Base-by-base conservation (phyloP, 2,797 vertebrate species). In the Pseudochirops cupreus region DNA sequence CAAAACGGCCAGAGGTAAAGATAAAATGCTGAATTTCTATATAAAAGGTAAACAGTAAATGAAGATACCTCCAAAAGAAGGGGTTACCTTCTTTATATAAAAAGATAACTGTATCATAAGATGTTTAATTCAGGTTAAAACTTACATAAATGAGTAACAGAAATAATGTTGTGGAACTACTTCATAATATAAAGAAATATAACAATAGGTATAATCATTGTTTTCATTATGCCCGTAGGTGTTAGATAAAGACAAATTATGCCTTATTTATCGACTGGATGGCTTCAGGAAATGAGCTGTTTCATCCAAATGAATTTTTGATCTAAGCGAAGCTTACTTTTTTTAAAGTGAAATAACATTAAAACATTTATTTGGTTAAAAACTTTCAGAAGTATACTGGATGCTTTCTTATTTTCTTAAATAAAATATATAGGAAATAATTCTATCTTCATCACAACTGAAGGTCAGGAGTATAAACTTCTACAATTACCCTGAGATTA, bases 171-270 rank as follows among this genome's bases (percentile, higher is more conserved):
- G 21, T 29, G 87, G 56, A 55, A 31, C 18, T 26, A 3, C 56
- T 97, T 56, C 93, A 91, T 10, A 95, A 56, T 33, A 92, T 91
- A 67, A 67, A 67, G 24, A 39, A 91, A 93, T 82, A 67, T 89
- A 91, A 87, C 1, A 91, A 53, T 90, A n/a, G 6, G 6, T 58
- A 50, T 26, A 82, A 82, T 82, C 39, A 87, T 82, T 46, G 10
- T 87, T 87, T 87, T 87, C n/a, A 50, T 50, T 87, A 26, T 12
- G 24, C 2, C 21, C 39, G 39, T 46, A 82, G 21, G 21, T 50
- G 39, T 24, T 50, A 82, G 6, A 39, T 74, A 46, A 87, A 87
- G 74, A 87, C 24, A 87, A 87, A 87, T 26, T 50, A 50, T 87
- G 24, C 24, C 74, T 87, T 46, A 28, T 50, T 46, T 50, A 12